phyloP scores from a whole-genome alignment of 2,113 vertebrate species.

The Turdus rufiventris region DNA sequence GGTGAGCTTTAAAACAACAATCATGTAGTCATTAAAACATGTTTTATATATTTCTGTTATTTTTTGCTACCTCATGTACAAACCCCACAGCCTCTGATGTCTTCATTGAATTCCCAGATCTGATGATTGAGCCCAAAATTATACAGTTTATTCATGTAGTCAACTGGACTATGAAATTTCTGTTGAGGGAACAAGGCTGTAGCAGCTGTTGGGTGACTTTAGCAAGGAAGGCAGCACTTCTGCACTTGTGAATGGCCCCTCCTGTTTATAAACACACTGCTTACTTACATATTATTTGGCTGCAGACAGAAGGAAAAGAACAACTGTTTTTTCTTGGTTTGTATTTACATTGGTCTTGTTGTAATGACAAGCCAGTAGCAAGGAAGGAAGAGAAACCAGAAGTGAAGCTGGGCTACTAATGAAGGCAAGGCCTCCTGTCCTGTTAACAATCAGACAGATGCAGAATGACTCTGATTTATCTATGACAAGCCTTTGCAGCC shows the following conservation, averaged over 20 bases:
- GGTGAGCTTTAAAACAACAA: background rate
- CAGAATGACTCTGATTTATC: background rate
- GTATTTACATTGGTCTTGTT: background rate
- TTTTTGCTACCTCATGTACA: slow-evolving; percentile 28
- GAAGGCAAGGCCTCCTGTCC: background rate
- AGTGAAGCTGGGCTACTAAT: background rate
- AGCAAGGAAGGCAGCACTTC: background rate
- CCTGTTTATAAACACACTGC: background rate
- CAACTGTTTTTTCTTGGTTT: background rate
- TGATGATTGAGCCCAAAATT: background rate
- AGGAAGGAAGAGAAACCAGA: background rate
- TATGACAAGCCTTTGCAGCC: background rate
- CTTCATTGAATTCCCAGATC: background rate
- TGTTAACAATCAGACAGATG: background rate
- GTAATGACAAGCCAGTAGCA: background rate
- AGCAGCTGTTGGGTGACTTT: background rate
- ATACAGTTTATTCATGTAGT: background rate
- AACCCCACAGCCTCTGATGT: background rate
- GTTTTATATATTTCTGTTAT: background rate
- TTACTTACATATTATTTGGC: background rate
- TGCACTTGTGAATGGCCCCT: background rate
- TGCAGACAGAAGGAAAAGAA: background rate
- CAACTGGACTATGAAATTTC: background rate
- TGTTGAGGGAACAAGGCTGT: background rate
- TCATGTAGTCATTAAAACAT: background rate